Base-by-base conservation (phyloP, 2,113 vertebrate species). In the Oreochromis tanganicae region DNA sequence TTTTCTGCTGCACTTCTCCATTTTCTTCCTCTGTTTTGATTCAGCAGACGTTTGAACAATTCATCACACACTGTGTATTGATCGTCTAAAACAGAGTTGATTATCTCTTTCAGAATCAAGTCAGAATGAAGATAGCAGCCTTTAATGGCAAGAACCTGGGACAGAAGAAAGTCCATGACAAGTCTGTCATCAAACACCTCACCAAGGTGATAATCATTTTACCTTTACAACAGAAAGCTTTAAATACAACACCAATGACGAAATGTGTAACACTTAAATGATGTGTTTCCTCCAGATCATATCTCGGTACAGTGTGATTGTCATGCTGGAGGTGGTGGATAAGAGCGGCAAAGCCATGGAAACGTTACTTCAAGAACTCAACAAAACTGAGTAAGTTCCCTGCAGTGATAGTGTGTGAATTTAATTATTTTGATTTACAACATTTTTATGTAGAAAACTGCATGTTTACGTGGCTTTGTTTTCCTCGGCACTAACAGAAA, bases 71-170 rank as follows among this genome's bases (percentile, higher is more conserved):
- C 54, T 12, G 54, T 57, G 13, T 13, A 0, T 7, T 57, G 11
- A 1, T 19, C 4, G 4, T 52, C 17, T 54, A 54, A 54, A 54
- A 19, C 17, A n/a, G 17, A 9, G 19, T n/a, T n/a, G 8, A n/a
- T 16, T 48, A 16, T 56, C 21, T 57, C 55, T 54, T 13, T 4
- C 14, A 46, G 3, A 59, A 29, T 46, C 2, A 36, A 88, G 85
- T 17, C 55, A 90, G 10, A 19, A 95, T 95, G 94, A 96, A 95
- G 92, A 87, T 95, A 1, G 95, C 95, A 16, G 91, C 95, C 16
- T 96, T 95, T 82, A 96, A 95, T 2, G 61, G 78, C 71, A 84
- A 66, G 61, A 94, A 91, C 34, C 82, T 95, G 79, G 94, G 94
- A 12, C 1, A 7, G n/a, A 93, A 71, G 9, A 96, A 96, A 61